phyloP scores from a whole-genome alignment of 2,888 invertebrate genomes.

The Schizotus pectinicornis region DNA sequence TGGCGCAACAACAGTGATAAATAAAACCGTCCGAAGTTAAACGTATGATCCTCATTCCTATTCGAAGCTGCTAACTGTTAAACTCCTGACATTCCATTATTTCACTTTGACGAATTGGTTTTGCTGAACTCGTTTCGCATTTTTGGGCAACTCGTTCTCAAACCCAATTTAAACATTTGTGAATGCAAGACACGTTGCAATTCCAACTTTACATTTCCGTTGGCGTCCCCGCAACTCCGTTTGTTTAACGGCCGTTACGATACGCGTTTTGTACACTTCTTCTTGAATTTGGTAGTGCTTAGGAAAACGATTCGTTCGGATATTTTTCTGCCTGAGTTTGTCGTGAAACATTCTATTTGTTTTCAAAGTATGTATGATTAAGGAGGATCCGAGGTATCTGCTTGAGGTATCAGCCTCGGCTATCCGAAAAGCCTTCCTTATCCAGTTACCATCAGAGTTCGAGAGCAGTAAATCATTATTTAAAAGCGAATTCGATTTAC shows the following conservation, averaged over 20 bases:
- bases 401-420: constrained; percentile 31
- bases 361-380: constrained; percentile 29
- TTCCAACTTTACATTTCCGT: background rate
- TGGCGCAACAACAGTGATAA: constrained; percentile 17
- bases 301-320: too few relatives aligned
- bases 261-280: too few relatives aligned
- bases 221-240: background rate
- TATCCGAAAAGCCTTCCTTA: constrained; percentile 35
- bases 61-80: constrained; percentile 27
- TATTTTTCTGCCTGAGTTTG: background rate
- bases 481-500: constrained; percentile 54
- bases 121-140: constrained; percentile 39
- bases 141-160: constrained; percentile 17
- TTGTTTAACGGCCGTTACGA: too few relatives aligned
- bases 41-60: constrained; percentile 26
- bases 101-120: constrained; percentile 40
- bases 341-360: constrained; percentile 27
- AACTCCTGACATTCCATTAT: constrained; percentile 42
- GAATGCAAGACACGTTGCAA: constrained; percentile 20
- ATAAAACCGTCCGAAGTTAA: constrained; percentile 20
- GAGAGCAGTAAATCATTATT: constrained; percentile 52
- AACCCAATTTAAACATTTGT: background rate
- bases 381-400: constrained; percentile 24
- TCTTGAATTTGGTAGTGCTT: too few relatives aligned
- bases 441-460: constrained; percentile 42